These are phyloP conservation scores for Calidris pugnax DNA, from an alignment of 2,113 vertebrate genomes.

Conservation along the genomic window DNA sequence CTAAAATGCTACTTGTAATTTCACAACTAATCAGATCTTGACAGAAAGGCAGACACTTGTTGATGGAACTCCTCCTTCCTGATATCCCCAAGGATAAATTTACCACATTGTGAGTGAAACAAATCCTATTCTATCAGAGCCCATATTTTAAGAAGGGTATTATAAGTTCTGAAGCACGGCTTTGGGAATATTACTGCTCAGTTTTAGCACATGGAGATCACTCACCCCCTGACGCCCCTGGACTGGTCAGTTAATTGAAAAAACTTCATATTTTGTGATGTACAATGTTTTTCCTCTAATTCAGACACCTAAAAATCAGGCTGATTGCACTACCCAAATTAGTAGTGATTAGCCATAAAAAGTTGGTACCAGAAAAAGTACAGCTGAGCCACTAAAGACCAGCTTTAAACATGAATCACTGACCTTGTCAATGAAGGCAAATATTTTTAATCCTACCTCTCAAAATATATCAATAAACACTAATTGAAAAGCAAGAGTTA, in stretches of 20 bases:
- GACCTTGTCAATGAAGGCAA: background rate
- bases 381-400: background rate
- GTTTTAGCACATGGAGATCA: background rate
- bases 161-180: background rate
- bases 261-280: background rate
- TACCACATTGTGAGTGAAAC: conserved; percentile 18
- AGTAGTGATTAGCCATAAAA: background rate
- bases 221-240: accelerated
- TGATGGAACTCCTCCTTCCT: conserved; percentile 16
- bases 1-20: conserved; percentile 69
- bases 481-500: background rate
- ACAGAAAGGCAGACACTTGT: conserved; percentile 61
- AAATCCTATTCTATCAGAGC: conserved; percentile 46
- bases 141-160: background rate
- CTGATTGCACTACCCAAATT: background rate
- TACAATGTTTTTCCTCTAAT: background rate
- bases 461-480: background rate
- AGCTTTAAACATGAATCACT: background rate
- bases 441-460: background rate
- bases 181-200: background rate
- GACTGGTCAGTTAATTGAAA: background rate
- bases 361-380: background rate
- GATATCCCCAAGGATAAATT: conserved; percentile 50
- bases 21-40: conserved; percentile 74
- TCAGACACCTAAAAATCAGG: background rate